These are phyloP conservation scores for Drosophila arawakana DNA, from an alignment of 1,140 invertebrate genomes.

Conservation along the genomic window DNA sequence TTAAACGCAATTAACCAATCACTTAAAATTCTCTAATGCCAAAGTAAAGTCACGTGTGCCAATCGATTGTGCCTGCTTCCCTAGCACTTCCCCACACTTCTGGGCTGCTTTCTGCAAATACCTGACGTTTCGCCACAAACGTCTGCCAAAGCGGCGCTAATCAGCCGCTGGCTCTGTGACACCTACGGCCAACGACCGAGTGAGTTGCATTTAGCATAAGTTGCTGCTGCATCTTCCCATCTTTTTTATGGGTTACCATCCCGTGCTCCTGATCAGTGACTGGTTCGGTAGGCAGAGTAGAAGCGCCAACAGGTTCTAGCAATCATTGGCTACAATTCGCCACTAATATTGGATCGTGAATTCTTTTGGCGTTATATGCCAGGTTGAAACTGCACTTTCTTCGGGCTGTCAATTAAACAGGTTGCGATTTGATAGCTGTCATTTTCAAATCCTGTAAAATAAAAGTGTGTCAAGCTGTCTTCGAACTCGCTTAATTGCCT, in stretches of 20 bases:
- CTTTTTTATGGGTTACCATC: constrained; percentile 57
- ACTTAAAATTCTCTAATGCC: constrained; percentile 79
- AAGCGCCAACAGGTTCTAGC: constrained; percentile 65
- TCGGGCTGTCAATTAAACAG: constrained; percentile 42
- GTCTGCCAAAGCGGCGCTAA: constrained; percentile 50
- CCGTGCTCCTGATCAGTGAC: constrained; percentile 48
- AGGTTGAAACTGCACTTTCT: constrained; percentile 46
- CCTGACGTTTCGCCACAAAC: constrained; percentile 25
- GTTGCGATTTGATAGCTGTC: constrained; percentile 27
- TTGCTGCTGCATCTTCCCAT: constrained; percentile 2
- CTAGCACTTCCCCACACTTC: neutral
- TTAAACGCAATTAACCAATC: constrained; percentile 54
- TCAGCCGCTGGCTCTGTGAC: constrained; percentile 57
- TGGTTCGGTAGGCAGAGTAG: constrained; percentile 19
- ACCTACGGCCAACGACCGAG: constrained; percentile 51
- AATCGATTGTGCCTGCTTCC: neutral
- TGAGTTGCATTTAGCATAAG: constrained; percentile 9
- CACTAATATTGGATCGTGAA: constrained; percentile 76
- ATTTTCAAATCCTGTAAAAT: constrained; percentile 26
- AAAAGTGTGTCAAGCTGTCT: constrained; percentile 66
- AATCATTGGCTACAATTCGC: constrained; percentile 34
- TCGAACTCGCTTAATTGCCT: constrained; percentile 65
- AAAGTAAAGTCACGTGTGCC: constrained; percentile 29
- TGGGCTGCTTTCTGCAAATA: neutral
- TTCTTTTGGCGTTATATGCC: constrained; percentile 71